Evolutionary conservation across 2,888 invertebrate species (phyloP), one percentile per base, ranked within the genome.

Genomic region (Agriotes lineatus): DNA sequence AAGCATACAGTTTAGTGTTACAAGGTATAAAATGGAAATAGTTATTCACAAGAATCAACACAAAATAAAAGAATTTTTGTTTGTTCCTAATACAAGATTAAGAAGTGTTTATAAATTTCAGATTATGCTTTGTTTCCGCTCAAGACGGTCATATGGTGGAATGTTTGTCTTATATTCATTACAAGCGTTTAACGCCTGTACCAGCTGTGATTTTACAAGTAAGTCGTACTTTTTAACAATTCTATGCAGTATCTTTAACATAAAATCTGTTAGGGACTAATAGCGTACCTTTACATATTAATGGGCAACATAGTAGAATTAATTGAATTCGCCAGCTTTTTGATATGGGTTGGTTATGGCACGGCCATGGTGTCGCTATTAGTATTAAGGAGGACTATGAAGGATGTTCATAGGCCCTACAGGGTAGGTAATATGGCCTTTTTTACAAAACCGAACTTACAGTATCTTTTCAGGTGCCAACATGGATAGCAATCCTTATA

Each of bases 291-390:
- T 45, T 93, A 93, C 82, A 90, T 95, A 56, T 77, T 91, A 48
- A 87, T 90, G 20, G 94, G 94, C 62, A 89, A 93, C 82, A 93
- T 95, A 66, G 86, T 87, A 54, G 88, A 90, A 1, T 86, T 96
- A 10, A 95, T 96, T 73, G 93, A 94, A 77, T 94, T 95, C 81
- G 93, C 94, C 44, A 94, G 94, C 81, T 95, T 95, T 86, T 89
- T 95, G 71, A 91, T 94, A 18, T 96, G 95, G 95, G 89, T 94
- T 69, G 94, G 94, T 84, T 96, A 95, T 81, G 95, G 94, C 0
- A 83, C 90, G 0, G 93, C 94, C 0, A 93, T 95, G 91, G 87
- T 93, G 0, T 90, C 94, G 0, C 85, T 96, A 14, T 82, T 96
- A 33, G 88, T 94, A 0, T 85, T 96, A 77, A 83, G 95, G 50